Base-by-base conservation (phyloP, 2,797 vertebrate genomes). In the Melanogrammus aeglefinus region DNA sequence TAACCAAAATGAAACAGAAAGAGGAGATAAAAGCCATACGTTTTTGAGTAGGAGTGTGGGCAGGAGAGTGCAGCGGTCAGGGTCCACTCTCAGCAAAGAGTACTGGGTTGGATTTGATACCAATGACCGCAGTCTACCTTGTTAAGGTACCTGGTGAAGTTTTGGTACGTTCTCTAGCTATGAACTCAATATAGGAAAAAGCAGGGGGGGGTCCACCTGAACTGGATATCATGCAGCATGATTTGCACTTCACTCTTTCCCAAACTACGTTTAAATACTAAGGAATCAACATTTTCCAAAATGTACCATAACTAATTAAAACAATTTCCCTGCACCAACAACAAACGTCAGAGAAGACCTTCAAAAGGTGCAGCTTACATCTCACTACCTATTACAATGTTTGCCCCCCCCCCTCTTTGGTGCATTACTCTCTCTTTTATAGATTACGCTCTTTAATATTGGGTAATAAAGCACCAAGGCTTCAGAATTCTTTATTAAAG, bases 241-340 rank as follows among this genome's bases (percentile, higher is more conserved):
- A 72, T 21, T 72, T 72, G 14, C 27, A 31, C 3, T 72, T 72
- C 71, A 72, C 71, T 35, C 71, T 72, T 72, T 72, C 71, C 71
- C 71, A 29, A 72, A 16, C 71, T 35, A 36, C 71, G 16, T 72
- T 72, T 72, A 72, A 13, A 72, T 31, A 33, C 14, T 72, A 33
- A 35, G 71, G 3, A 72, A 72, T 72, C 71, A 72, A 35, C 31
- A 21, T 72, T 72, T 72, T 33, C 71, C 27, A 35, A 72, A 72
- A 72, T 72, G 18, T 72, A 72, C 35, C 31, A 31, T 35, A 8
- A 72, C 16, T 72, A 72, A 7, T 72, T 33, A 7, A 72, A 16
- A 35, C 29, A 72, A 72, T 72, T 72, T 29, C 31, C 13, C 31
- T 35, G 66, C 57, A 66, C 57, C 18, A 66, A 66, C 18, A n/a